These are phyloP conservation scores for Anser brachyrhynchus DNA, from an alignment of 2,113 vertebrate species.

Conservation along the genomic window DNA sequence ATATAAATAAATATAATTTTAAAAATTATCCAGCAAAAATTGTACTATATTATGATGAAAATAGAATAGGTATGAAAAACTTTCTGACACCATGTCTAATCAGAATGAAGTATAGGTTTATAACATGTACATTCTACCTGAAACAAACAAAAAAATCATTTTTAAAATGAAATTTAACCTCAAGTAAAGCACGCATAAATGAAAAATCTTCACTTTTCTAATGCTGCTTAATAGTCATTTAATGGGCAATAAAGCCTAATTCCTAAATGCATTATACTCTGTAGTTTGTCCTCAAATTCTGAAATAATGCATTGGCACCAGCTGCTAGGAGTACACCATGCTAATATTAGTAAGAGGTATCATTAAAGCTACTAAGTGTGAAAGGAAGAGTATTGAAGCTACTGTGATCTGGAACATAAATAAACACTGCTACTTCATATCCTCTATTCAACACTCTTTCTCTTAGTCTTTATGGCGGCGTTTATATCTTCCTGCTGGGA, in stretches of 20 bases:
- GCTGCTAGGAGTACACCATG: background rate
- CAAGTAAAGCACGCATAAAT: background rate
- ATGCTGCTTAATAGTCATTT: background rate
- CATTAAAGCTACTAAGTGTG: background rate
- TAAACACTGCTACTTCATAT: background rate
- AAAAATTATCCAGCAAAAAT: conserved; percentile 2
- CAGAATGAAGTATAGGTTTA: background rate
- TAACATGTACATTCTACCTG: background rate
- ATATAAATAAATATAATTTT: background rate
- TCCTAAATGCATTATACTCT: background rate
- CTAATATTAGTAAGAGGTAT: background rate
- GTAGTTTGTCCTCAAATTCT: background rate
- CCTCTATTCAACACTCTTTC: background rate
- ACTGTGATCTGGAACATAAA: conserved; percentile 3
- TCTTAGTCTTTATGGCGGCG: background rate
- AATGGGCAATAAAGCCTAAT: background rate
- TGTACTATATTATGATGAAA: background rate
- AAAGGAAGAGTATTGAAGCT: background rate
- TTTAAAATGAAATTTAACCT: conserved; percentile 1
- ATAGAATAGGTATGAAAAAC: background rate
- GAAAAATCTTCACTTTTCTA: background rate
- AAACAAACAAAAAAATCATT: background rate
- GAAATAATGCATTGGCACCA: background rate
- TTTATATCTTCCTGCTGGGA: conserved; percentile 9
- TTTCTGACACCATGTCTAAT: background rate